A percentile compares a stretch with the other conserved stretches of the same genome.
These are phyloP conservation scores for Eristalis arbustorum DNA, from an alignment of 2,888 invertebrate genomes.

Conservation along the genomic window DNA sequence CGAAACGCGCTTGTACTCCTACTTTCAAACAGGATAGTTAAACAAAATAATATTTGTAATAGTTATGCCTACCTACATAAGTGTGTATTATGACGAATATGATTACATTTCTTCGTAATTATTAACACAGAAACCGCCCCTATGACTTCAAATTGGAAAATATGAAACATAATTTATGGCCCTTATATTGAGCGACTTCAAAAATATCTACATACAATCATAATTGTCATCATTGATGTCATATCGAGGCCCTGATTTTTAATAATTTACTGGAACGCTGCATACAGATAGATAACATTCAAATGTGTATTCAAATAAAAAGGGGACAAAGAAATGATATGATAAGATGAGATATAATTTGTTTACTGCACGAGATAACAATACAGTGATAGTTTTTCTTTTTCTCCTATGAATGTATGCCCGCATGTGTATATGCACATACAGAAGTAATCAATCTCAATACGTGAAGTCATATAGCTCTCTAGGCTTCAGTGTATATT, in stretches of 20 bases:
- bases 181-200: conserved; percentile 23
- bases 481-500: neutral
- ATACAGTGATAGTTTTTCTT: conserved; percentile 10
- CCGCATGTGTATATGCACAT: neutral
- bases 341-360: conserved; percentile 49
- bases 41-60: no score
- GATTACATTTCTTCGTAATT: neutral
- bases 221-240: conserved; percentile 28
- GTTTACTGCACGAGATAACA: conserved; percentile 37
- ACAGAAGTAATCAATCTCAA: neutral
- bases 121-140: conserved; percentile 8
- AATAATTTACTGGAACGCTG: conserved; percentile 30
- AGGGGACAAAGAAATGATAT: conserved; percentile 6
- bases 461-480: neutral
- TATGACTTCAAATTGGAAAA: conserved; percentile 7
- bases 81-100: neutral
- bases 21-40: no score
- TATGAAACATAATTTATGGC: neutral
- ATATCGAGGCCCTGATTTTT: conserved; percentile 18
- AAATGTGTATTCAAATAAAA: conserved; percentile 9
- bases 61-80: no score
- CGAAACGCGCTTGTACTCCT: no score
- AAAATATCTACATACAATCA: neutral
- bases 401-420: neutral
- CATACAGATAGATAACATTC: conserved; percentile 17